These are phyloP conservation scores for Harpagoxenus sublaevis DNA, from an alignment of 2,888 invertebrate genomes.

Conservation along the genomic window DNA sequence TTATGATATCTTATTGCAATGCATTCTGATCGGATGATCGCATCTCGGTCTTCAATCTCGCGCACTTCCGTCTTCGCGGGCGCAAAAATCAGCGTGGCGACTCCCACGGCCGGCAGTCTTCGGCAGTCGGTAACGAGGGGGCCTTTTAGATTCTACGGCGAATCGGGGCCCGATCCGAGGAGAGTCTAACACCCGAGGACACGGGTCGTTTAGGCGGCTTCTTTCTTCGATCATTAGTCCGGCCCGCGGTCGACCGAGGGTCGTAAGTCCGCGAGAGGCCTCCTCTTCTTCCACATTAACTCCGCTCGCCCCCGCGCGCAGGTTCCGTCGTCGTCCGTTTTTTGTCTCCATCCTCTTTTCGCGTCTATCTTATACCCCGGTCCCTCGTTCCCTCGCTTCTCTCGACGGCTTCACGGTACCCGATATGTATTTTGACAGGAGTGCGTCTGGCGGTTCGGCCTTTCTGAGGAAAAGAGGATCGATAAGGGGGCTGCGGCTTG, in stretches of 20 bases:
- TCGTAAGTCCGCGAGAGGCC: slow-evolving; percentile 72
- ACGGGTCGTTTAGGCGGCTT: slow-evolving; percentile 85
- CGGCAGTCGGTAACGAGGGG: slow-evolving; percentile 73
- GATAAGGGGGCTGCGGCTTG: slow-evolving; percentile 18
- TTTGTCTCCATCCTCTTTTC: slow-evolving; percentile 68
- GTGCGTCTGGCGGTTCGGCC: slow-evolving; percentile 46
- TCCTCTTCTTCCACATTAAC: slow-evolving; percentile 62
- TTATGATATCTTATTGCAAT: not conserved
- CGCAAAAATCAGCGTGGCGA: slow-evolving; percentile 28
- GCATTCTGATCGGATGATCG: not conserved
- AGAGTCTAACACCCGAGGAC: slow-evolving; percentile 84
- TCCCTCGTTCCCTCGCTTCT: not conserved
- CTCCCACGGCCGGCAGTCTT: slow-evolving; percentile 51
- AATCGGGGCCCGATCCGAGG: slow-evolving; percentile 73
- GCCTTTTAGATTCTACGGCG: slow-evolving; percentile 65
- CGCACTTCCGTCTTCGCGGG: slow-evolving; percentile 23
- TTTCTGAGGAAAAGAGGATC: slow-evolving; percentile 14
- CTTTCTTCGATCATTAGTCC: slow-evolving; percentile 85
- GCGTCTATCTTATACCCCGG: slow-evolving; percentile 47
- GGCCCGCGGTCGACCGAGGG: slow-evolving; percentile 69
- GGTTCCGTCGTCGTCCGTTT: slow-evolving; percentile 62
- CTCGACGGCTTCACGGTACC: slow-evolving; percentile 14
- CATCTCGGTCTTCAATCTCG: slow-evolving; percentile 17
- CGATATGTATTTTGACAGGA: slow-evolving; percentile 74
- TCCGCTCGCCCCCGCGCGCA: slow-evolving; percentile 53